These are phyloP conservation scores for Rhingia rostrata DNA, from an alignment of 2,888 invertebrate species.

Conservation along the genomic window DNA sequence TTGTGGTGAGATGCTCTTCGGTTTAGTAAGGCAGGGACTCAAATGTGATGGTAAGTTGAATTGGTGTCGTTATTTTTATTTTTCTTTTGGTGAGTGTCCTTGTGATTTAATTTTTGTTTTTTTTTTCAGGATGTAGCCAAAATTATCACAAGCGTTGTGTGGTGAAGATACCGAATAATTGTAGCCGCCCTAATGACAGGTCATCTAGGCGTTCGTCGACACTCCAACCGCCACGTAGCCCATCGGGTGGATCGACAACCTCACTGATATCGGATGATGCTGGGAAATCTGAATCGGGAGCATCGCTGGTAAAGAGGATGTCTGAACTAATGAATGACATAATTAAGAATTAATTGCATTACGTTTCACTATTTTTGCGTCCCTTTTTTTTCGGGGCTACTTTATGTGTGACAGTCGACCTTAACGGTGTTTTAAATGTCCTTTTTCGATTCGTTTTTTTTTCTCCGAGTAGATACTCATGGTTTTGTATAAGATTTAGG, in stretches of 20 bases:
- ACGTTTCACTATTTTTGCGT: conserved; percentile 20
- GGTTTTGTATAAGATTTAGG: conserved; percentile 37
- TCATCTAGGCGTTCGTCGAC: conserved; percentile 82
- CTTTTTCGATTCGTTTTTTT: neutral
- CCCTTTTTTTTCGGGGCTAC: neutral
- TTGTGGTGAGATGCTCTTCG: conserved; percentile 99
- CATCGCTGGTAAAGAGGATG: conserved; percentile 90
- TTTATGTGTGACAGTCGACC: conserved; percentile 21
- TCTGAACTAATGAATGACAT: conserved; percentile 85
- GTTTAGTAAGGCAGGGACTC: conserved; percentile 97
- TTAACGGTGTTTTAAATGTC: conserved; percentile 13
- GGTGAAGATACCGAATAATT: conserved; percentile 99
- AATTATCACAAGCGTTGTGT: conserved; percentile 99
- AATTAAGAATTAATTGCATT: conserved; percentile 80
- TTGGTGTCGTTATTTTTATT: neutral
- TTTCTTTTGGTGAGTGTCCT: neutral
- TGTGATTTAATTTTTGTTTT: conserved; percentile 29
- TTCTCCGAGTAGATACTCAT: conserved; percentile 21
- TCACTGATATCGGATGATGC: conserved; percentile 86
- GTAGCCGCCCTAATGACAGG: conserved; percentile 85
- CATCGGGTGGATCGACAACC: conserved; percentile 88
- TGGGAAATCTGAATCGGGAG: conserved; percentile 83
- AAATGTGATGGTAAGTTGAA: conserved; percentile 95
- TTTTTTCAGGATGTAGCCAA: conserved; percentile 93
- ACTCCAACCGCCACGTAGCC: conserved; percentile 85